Percentiles rank a stretch among this genome's conserved stretches.
These are phyloP conservation scores for Vicugna pacos DNA, from an alignment of 2,113 vertebrate genomes.

Conservation along the genomic window DNA sequence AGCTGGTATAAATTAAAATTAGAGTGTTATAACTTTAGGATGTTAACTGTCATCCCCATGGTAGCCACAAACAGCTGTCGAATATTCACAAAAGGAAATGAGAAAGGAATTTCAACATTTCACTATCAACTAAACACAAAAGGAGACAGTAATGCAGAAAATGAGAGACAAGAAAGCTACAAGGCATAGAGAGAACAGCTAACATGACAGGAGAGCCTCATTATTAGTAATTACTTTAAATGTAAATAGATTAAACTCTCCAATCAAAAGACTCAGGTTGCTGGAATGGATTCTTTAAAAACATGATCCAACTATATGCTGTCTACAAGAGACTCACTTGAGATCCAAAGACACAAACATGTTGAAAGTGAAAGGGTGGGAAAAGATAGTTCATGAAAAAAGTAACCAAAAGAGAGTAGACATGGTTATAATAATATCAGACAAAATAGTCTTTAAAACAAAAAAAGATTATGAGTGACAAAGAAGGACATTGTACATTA, in stretches of 20 bases:
- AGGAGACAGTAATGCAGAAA: neutral
- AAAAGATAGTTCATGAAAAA: neutral
- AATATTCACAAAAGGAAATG: neutral
- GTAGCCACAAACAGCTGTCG: neutral
- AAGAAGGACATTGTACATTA: neutral
- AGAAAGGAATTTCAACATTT: neutral
- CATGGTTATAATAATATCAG: neutral
- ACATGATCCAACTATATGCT: neutral
- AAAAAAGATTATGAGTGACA: neutral
- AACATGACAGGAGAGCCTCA: neutral
- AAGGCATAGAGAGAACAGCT: neutral
- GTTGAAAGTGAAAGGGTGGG: neutral
- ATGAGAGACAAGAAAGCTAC: neutral
- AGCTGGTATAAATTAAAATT: neutral
- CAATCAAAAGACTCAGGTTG: neutral
- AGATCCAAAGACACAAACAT: neutral
- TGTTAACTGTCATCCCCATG: neutral
- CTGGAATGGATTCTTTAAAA: neutral
- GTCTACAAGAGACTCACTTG: neutral
- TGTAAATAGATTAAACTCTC: neutral
- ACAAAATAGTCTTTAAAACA: neutral
- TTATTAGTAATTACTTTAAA: neutral
- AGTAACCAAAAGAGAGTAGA: constrained; percentile 9
- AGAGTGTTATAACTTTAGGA: neutral
- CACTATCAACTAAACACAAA: neutral